Conservation (phyloP, 1,140 invertebrate species). For the Tigriopus japonicus region DNA sequence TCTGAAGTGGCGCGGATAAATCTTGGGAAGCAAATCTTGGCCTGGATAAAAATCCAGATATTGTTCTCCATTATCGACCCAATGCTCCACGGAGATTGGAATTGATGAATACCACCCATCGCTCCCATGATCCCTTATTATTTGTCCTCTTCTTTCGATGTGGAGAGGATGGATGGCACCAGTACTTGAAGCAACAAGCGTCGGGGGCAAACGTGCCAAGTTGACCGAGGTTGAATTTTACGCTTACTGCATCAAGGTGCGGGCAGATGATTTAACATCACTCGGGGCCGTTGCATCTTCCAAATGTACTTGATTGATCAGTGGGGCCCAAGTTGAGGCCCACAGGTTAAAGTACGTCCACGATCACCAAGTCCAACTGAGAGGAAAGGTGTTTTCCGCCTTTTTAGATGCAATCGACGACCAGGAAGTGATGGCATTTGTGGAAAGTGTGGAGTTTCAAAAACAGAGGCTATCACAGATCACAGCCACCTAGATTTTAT, state of each 20-base stretch:
- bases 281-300: not conserved
- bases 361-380: not conserved
- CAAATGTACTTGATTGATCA: slow-evolving; percentile 5
- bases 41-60: not conserved
- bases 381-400: not conserved
- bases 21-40: not conserved
- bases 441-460: slow-evolving; percentile 21
- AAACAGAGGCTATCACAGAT: slow-evolving; percentile 24
- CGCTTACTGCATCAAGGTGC: not conserved
- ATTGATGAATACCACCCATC: not conserved
- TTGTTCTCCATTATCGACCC: not conserved
- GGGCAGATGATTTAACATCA: not conserved
- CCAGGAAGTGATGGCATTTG: slow-evolving; percentile 9
- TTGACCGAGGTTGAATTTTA: not conserved
- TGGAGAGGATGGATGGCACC: not conserved
- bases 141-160: not conserved
- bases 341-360: not conserved
- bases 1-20: not conserved
- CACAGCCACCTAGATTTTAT: slow-evolving; percentile 22
- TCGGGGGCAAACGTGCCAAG: not conserved
- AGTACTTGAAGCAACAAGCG: too few relatives aligned
- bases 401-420: not conserved
- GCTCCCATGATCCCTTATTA: not conserved
- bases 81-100: not conserved
- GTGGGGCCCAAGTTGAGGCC: slow-evolving; percentile 11